phyloP scores from a whole-genome alignment of 2,113 vertebrate species.

The Dermatemys mawii region DNA sequence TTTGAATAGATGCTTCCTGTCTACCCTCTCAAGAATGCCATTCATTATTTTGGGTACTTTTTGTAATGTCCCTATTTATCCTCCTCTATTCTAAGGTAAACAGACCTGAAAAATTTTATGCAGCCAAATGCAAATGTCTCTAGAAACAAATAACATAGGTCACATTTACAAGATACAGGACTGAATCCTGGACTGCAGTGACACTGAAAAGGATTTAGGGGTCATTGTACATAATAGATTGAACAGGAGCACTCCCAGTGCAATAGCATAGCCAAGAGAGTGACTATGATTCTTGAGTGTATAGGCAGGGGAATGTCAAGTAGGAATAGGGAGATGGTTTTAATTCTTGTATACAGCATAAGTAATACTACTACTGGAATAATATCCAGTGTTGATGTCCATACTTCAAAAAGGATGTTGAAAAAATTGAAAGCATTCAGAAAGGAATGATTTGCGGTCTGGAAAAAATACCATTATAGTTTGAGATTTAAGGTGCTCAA shows the following conservation, averaged over 20 bases:
- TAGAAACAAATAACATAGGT: background rate
- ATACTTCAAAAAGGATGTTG: background rate
- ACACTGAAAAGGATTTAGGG: background rate
- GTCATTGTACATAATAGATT: background rate
- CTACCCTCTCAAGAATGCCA: too few species aligned
- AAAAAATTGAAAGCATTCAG: background rate
- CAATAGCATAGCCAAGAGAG: background rate
- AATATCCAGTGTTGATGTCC: background rate
- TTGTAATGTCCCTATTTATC: background rate
- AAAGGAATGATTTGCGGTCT: background rate
- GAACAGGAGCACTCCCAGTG: too few species aligned
- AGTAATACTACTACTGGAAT: background rate
- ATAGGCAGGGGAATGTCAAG: background rate
- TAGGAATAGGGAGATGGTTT: background rate
- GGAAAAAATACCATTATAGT: background rate
- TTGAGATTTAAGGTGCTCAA: background rate
- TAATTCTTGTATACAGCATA: background rate
- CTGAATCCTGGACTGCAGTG: background rate
- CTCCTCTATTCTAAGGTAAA: background rate
- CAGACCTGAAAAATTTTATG: background rate
- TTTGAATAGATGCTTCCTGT: too few species aligned
- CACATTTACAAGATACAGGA: accelerated
- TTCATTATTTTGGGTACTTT: background rate
- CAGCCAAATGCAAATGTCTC: background rate
- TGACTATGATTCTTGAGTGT: background rate